A percentile compares a stretch with the other conserved stretches of the same genome.
phyloP scores from a whole-genome alignment of 2,888 invertebrate species.

The Conistra vaccinii region DNA sequence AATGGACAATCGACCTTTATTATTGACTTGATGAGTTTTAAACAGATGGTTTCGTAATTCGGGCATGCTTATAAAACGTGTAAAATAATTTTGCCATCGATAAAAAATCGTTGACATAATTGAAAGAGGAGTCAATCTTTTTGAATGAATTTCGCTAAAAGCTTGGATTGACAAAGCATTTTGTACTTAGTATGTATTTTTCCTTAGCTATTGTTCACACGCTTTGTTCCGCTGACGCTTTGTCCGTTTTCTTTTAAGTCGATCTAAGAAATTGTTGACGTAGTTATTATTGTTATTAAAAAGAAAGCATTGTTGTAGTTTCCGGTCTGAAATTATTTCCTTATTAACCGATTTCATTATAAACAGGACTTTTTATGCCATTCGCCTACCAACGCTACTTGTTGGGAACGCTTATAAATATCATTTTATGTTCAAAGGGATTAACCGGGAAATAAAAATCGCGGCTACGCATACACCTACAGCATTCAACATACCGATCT shows the following conservation, averaged over 20 bases:
- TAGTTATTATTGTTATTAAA: constrained; percentile 71
- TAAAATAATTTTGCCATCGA: constrained; percentile 43
- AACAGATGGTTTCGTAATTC: constrained; percentile 6
- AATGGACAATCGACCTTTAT: constrained; percentile 31
- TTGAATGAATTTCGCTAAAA: constrained; percentile 67
- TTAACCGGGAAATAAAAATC: constrained; percentile 54
- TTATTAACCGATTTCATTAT: constrained; percentile 34
- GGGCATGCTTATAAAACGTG: constrained; percentile 8
- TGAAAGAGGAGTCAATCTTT: constrained; percentile 58
- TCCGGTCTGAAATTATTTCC: constrained; percentile 39
- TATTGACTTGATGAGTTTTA: constrained; percentile 14
- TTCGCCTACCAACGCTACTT: background rate
- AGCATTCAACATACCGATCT: constrained; percentile 45
- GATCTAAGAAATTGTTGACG: constrained; percentile 70
- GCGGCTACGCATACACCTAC: constrained; percentile 23
- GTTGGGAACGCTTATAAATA: constrained; percentile 27
- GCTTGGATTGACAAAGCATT: constrained; percentile 69
- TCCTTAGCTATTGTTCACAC: constrained; percentile 75
- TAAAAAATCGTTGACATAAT: constrained; percentile 50
- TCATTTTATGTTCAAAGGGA: constrained; percentile 40
- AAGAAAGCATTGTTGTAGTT: constrained; percentile 60
- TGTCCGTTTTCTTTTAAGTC: constrained; percentile 76
- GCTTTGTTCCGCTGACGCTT: constrained; percentile 73
- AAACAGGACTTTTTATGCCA: constrained; percentile 8
- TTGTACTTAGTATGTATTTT: constrained; percentile 71